These are phyloP conservation scores for Cremastinae sp. DNA, from an alignment of 2,888 invertebrate species.

Conservation along the genomic window DNA sequence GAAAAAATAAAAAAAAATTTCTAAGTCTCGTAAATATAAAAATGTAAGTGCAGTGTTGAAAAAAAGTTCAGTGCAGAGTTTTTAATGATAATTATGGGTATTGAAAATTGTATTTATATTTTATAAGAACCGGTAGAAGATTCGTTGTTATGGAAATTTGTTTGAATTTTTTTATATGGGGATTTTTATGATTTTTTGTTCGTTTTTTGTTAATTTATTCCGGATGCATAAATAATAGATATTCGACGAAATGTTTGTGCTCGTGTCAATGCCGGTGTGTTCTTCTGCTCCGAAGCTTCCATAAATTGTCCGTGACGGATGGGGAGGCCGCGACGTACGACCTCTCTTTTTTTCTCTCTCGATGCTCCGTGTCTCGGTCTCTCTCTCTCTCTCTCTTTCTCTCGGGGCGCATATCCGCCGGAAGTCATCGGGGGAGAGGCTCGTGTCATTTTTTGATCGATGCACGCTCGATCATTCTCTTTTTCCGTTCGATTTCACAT, in stretches of 20 bases:
- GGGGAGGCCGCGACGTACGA: constrained; percentile 43
- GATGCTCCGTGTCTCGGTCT: constrained; percentile 18
- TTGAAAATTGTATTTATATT: too few species aligned
- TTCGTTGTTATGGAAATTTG: not conserved
- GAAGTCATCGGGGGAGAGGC: constrained; percentile 43
- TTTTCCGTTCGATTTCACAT: not conserved
- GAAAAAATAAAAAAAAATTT: too few species aligned
- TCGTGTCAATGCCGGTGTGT: not conserved
- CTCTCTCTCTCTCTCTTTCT: constrained; percentile 5
- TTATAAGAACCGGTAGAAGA: too few species aligned
- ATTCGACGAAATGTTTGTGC: not conserved
- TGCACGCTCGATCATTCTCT: constrained; percentile 27
- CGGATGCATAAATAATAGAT: not conserved
- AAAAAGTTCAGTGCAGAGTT: too few species aligned
- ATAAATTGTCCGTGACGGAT: constrained; percentile 60
- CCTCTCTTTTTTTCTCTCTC: constrained; percentile 25
- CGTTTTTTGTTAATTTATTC: not conserved
- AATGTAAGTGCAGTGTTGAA: too few species aligned
- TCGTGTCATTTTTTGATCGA: constrained; percentile 36
- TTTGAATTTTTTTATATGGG: not conserved
- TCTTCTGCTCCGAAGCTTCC: constrained; percentile 34
- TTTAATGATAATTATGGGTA: too few species aligned
- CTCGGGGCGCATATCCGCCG: constrained; percentile 55
- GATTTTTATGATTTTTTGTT: not conserved
- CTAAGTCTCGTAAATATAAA: too few species aligned